Base-by-base conservation (phyloP, 2,113 vertebrate species). In the Rissa tridactyla region DNA sequence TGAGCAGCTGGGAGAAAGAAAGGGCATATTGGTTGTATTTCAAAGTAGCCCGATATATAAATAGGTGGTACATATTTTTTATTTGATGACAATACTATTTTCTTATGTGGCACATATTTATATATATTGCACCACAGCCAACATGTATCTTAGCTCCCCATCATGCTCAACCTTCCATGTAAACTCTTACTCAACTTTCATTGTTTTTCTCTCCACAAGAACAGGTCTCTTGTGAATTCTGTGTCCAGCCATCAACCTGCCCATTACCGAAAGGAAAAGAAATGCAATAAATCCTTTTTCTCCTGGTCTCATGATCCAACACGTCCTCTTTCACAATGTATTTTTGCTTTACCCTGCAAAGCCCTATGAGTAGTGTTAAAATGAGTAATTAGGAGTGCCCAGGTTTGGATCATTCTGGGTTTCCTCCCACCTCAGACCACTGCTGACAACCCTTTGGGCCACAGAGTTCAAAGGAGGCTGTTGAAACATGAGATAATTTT, bases 401-500 rank as follows among this genome's bases (percentile, higher is more conserved):
- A 27, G 19, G 55, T 55, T 32, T 32, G 66, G 22, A 64, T 51
- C 2, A 4, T 12, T 85, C 23, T 44, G 47, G 10, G 40, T 42
- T 22, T 87, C 38, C 42, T 90, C 51, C 62, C 13, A 14, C 6
- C 65, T 55, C 51, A 87, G 57, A 68, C 13, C 38, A 25, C 55
- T 17, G 60, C 20, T 42, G 25, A 57, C 69, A 70, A 27, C 3
- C 52, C 57, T 65, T 8, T 34, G 52, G 65, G 65, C 18, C 26
- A 60, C 1, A 23, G n/a, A 73, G 21, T 49, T 82, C 57, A 21
- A 57, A 76, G 51, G 2, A 5, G 18, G 26, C 30, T 60, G 57
- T 0, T 68, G 69, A 54, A 89, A 40, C 38, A 38, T 0, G 4
- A 51, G n/a, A 10, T 2, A n/a, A 58, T 57, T 66, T 70, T 10